phyloP scores from a whole-genome alignment of 2,113 vertebrate genomes.

The Rana temporaria region DNA sequence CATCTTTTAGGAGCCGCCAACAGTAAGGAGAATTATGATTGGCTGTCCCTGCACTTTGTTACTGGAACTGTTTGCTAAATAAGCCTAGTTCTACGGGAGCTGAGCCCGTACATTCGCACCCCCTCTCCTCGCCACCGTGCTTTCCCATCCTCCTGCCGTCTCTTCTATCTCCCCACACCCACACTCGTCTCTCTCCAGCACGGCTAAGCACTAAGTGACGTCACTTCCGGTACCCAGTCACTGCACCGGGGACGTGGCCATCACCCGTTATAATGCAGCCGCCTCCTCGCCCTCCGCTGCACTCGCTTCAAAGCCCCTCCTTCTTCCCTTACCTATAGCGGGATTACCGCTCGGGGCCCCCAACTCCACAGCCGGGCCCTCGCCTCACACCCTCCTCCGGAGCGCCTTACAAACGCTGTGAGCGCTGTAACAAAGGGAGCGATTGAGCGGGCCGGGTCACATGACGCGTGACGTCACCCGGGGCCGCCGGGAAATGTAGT shows the following conservation, averaged over 20 bases:
- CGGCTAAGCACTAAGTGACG: background rate
- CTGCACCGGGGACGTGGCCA: background rate
- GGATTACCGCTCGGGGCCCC: background rate
- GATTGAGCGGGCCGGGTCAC: conserved; percentile 44
- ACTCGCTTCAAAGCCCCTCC: background rate
- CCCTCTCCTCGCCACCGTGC: too few species aligned
- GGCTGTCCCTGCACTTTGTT: too few species aligned
- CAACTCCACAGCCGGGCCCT: conserved; percentile 12
- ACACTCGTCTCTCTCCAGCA: background rate
- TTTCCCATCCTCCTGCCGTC: background rate
- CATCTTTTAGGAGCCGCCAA: too few species aligned
- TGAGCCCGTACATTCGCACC: too few species aligned
- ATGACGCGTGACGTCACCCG: background rate
- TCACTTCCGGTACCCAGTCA: conserved; percentile 38
- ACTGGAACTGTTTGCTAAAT: too few species aligned
- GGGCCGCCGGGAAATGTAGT: conserved; percentile 52
- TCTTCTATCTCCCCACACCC: background rate
- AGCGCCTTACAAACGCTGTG: conserved; percentile 60
- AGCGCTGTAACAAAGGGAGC: conserved; percentile 55
- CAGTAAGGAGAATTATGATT: too few species aligned
- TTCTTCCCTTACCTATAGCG: conserved; percentile 15
- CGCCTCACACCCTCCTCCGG: conserved; percentile 32
- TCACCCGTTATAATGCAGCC: conserved; percentile 14
- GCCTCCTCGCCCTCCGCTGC: background rate
- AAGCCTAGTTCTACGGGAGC: too few species aligned